These are phyloP conservation scores for Drosophila tristis DNA, from an alignment of 1,140 invertebrate genomes.

Conservation along the genomic window DNA sequence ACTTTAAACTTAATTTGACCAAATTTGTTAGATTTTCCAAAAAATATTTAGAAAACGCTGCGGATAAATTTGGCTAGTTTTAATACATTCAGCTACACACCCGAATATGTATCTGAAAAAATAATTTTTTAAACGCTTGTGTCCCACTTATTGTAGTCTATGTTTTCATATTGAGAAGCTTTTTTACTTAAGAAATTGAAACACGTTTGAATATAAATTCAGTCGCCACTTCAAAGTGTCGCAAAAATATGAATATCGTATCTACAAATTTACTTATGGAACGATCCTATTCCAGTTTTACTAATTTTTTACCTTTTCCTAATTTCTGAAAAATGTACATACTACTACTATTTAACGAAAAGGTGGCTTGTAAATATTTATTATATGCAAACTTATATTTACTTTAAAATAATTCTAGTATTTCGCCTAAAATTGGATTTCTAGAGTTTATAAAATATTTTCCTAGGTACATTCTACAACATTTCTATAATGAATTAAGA, in stretches of 20 bases:
- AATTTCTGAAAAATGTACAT: too few species aligned
- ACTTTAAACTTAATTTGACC: conserved; percentile 11
- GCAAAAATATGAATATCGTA: conserved; percentile 75
- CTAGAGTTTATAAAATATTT: too few species aligned
- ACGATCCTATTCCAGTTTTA: too few species aligned
- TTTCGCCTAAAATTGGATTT: too few species aligned
- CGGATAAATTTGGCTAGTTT: conserved; percentile 64
- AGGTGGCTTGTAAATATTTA: too few species aligned
- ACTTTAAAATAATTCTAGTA: too few species aligned
- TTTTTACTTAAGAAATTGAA: conserved; percentile 78
- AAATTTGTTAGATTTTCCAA: too few species aligned
- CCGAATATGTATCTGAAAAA: conserved; percentile 39
- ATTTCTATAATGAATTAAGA: too few species aligned
- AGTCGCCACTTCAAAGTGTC: conserved; percentile 26
- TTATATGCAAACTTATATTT: too few species aligned
- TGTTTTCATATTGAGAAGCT: conserved; percentile 53
- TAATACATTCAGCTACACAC: conserved; percentile 34
- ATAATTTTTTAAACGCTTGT: conserved; percentile 56
- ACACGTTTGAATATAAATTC: conserved; percentile 81
- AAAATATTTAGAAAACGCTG: conserved; percentile 14
- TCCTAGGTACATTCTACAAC: too few species aligned
- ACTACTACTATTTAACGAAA: too few species aligned
- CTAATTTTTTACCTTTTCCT: too few species aligned
- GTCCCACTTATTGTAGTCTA: conserved; percentile 69
- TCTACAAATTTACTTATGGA: conserved; percentile 22